Base-by-base conservation (phyloP, 1,140 invertebrate species). In the Pseudomyrmex cubaensis region DNA sequence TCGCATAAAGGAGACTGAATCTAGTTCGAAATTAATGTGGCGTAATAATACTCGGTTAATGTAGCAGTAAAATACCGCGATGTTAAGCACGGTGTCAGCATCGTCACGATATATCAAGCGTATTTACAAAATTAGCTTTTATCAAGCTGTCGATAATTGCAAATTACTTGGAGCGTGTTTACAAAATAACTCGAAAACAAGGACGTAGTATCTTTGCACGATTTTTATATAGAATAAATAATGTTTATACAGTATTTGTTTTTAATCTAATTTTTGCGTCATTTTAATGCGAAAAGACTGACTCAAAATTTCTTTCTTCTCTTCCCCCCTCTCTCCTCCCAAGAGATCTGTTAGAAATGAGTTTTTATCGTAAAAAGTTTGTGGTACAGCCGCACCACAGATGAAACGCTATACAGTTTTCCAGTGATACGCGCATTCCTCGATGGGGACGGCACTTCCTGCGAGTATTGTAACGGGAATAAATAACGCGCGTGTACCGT, bases 401-500 rank as follows among this genome's bases (percentile, higher is more conserved):
- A 59, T n/a, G 64, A 9, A 10, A 48, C 46, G 54, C 64, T 52
- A 13, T 56, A 57, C 69, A 59, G 56, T 46, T 61, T 80, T 72
- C 54, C 64, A 80, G 66, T 70, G 76, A 70, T 78, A 64, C 63
- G 75, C 56, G 64, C 64, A 78, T 78, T 78, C 76, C 66, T 12
- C 76, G 76, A 44, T 22, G 46, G 59, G 46, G 59, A 78, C 63
- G 75, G 35, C 52, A 17, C 35, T 80, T 72, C 66, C 66, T 59
- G 56, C 56, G 59, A 70, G 70, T 78, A 78, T 52, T 22, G 76
- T 80, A 72, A 70, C 64, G 76, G 64, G 67, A 72, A 59, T 20
- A n/a, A 22, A 50, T 22, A 80, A 48, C 50, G 50, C 50, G 50
- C 12, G 50, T 13, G 50, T 52, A 52, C 10, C 50, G 13, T 13